Base-by-base conservation (phyloP, 2,113 vertebrate species). In the Mungos mungo region DNA sequence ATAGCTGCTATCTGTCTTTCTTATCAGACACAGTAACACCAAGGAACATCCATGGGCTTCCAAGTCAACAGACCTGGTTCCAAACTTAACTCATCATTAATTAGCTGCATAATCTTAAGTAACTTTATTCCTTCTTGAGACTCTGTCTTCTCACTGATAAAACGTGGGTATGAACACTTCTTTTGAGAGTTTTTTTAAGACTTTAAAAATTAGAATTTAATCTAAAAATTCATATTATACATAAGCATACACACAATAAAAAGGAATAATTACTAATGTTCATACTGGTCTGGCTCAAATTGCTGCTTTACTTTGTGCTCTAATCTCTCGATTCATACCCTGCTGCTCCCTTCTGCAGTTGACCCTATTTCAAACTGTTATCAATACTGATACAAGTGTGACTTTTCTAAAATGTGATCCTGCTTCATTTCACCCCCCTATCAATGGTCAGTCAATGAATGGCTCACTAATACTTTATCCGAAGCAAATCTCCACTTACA, bases 161-260 rank as follows among this genome's bases (percentile, higher is more conserved):
- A 92, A 82, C 50, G 3, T 45, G 8, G n/a, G 10, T 68, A 94
- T 72, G 89, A 84, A 52, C 45, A 57, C 13, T 89, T 84, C 21
- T 25, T 77, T 86, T 66, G 16, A 72, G 15, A 74, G 19, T 69
- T 76, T 41, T 79, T 85, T 85, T 77, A 97, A 90, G 25, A 94
- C 68, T 77, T 77, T 87, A 72, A 87, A 47, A 41, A 69, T 68
- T 80, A 87, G 76, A 91, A 87, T 92, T 71, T 72, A 90, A 91
- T 74, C 10, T 74, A 19, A 90, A 96, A 74, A 79, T 60, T 29
- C 23, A 79, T 35, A 0, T 27, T 72, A 68, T 82, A 4, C 21
- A 71, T 77, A 92, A 89, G 45, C 41, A 88, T 12, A 15, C 25
- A 11, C 31, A 76, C 79, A 69, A 19, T 60, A 81, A 81, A 82